These are phyloP conservation scores for Oreochromis spilurus DNA, from an alignment of 2,113 vertebrate genomes.

Conservation along the genomic window DNA sequence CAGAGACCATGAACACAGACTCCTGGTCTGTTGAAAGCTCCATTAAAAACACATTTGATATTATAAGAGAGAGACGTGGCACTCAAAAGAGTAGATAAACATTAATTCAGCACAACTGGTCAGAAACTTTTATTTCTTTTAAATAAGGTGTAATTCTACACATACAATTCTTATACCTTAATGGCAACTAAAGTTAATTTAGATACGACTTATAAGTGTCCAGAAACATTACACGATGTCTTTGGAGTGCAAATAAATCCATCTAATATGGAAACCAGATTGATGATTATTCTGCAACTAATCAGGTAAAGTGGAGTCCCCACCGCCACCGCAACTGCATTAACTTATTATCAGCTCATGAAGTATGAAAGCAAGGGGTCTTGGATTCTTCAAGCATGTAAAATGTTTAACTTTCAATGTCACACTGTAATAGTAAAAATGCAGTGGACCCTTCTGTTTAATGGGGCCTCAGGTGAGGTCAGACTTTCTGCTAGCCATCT, in stretches of 20 bases:
- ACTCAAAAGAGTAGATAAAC: background rate
- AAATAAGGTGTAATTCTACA: background rate
- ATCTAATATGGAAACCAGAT: background rate
- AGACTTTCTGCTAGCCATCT: background rate
- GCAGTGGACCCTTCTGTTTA: background rate
- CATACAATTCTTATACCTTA: background rate
- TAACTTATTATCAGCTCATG: background rate
- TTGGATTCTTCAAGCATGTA: fast-evolving
- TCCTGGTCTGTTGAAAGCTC: background rate
- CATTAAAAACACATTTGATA: background rate
- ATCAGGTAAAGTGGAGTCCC: fast-evolving
- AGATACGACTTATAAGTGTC: fast-evolving
- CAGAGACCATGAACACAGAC: background rate
- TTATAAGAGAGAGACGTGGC: background rate
- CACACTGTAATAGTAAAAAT: background rate
- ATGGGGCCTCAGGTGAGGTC: background rate
- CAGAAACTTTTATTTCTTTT: background rate
- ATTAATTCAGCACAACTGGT: fast-evolving
- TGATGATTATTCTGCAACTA: background rate
- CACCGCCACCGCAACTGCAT: fast-evolving
- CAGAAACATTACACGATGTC: fast-evolving
- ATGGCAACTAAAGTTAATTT: background rate
- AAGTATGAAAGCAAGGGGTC: background rate
- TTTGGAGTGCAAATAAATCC: fast-evolving
- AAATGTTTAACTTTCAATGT: background rate